These are phyloP conservation scores for Patella pellucida DNA, from an alignment of 2,888 invertebrate genomes.

Conservation along the genomic window DNA sequence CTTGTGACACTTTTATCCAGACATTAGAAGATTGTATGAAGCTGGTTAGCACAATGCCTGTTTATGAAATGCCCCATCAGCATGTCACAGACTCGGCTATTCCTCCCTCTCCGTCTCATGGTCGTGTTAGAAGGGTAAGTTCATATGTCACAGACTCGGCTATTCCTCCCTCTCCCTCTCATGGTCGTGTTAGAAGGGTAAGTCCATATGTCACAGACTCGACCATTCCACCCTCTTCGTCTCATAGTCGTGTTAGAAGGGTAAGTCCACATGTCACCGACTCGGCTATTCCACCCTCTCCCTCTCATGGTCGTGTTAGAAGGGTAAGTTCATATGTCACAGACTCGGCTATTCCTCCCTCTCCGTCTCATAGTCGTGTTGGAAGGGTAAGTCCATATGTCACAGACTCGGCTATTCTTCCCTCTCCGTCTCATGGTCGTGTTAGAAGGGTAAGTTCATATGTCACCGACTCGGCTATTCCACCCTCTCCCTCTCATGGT, in stretches of 20 bases:
- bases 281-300: constrained; percentile 48
- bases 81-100: constrained; percentile 46
- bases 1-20: constrained; percentile 87
- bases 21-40: constrained; percentile 86
- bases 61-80: constrained; percentile 47
- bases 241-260: constrained; percentile 22
- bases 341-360: too few relatives aligned
- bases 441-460: too few relatives aligned
- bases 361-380: too few relatives aligned
- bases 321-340: constrained; percentile 19
- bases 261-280: constrained; percentile 38
- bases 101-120: constrained; percentile 45
- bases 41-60: constrained; percentile 56
- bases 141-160: constrained; percentile 42
- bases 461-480: too few relatives aligned
- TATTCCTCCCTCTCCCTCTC: constrained; percentile 47
- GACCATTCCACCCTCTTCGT: constrained; percentile 48
- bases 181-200: constrained; percentile 24
- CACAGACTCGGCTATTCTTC: too few relatives aligned
- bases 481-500: too few relatives aligned
- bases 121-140: constrained; percentile 21
- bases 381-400: too few relatives aligned
- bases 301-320: constrained; percentile 29
- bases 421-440: too few relatives aligned
- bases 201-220: constrained; percentile 39